Evolutionary conservation across 2,888 invertebrate species (phyloP).

Genomic region (Thyatira batis): DNA sequence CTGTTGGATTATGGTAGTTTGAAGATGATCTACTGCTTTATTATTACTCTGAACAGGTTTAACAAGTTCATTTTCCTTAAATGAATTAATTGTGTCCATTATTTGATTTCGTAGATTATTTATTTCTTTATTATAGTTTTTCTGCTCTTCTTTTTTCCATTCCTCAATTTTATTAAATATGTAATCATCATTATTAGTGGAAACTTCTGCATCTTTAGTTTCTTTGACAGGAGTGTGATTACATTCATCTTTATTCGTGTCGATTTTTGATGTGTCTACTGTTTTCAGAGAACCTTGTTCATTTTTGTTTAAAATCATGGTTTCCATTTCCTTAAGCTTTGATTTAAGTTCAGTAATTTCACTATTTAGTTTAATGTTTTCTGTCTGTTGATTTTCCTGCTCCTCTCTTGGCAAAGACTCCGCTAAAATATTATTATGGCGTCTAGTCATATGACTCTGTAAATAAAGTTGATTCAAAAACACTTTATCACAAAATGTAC

Average conservation of each 20-base stretch:
- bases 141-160: slow-evolving; percentile 79
- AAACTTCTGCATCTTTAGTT: slow-evolving; percentile 56
- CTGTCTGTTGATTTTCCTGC: slow-evolving; percentile 38
- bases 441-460: slow-evolving; percentile 83
- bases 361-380: slow-evolving; percentile 82
- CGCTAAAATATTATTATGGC: slow-evolving; percentile 68
- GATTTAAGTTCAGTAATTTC: slow-evolving; percentile 72
- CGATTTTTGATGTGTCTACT: slow-evolving; percentile 13
- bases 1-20: slow-evolving; percentile 74
- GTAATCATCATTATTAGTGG: slow-evolving; percentile 54
- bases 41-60: slow-evolving; percentile 40
- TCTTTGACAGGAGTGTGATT: slow-evolving; percentile 13
- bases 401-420: slow-evolving; percentile 61
- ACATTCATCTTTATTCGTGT: slow-evolving; percentile 7
- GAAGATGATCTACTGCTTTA: slow-evolving; percentile 61
- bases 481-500: slow-evolving; percentile 85
- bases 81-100: slow-evolving; percentile 58
- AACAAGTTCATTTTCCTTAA: slow-evolving; percentile 52
- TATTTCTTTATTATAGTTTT: slow-evolving; percentile 80
- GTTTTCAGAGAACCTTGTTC: slow-evolving; percentile 21
- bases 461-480: slow-evolving; percentile 85
- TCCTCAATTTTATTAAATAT: slow-evolving; percentile 69
- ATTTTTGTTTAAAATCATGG: slow-evolving; percentile 39
- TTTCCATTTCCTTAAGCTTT: slow-evolving; percentile 76
- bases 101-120: slow-evolving; percentile 67